phyloP scores from a whole-genome alignment of 2,113 vertebrate genomes.

The Leuciscus idus region DNA sequence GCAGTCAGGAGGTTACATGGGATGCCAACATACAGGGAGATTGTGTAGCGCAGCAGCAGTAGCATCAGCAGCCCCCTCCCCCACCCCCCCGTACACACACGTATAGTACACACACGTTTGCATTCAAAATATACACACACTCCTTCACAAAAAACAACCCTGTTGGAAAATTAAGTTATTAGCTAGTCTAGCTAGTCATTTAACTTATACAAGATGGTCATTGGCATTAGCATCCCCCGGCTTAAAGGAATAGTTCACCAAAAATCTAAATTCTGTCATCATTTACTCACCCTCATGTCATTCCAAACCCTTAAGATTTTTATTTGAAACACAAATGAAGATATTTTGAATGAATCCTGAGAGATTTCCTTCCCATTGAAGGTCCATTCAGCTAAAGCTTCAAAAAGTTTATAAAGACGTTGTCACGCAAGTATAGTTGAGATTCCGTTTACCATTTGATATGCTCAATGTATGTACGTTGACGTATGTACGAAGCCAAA shows the following conservation, averaged over 20 bases:
- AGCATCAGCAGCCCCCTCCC: not conserved
- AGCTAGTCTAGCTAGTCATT: not conserved
- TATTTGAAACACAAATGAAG: no score
- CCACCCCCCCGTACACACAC: not conserved
- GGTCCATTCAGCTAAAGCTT: not conserved
- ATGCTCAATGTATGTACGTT: not conserved
- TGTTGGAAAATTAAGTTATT: not conserved
- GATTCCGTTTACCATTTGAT: not conserved
- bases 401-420: not conserved
- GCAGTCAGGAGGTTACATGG: slow-evolving; percentile 16
- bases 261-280: not conserved
- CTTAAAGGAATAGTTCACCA: not conserved
- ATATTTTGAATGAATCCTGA: no score
- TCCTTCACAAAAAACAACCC: not conserved
- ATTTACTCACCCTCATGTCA: not conserved
- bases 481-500: not conserved
- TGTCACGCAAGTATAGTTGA: not conserved
- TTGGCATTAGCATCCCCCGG: not conserved
- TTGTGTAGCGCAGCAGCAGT: slow-evolving; percentile 18
- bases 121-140: slow-evolving; percentile 12
- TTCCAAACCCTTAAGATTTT: not conserved
- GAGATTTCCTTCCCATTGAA: not conserved
- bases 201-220: not conserved
- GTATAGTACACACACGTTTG: not conserved
- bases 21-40: slow-evolving; percentile 30